phyloP scores from a whole-genome alignment of 1,140 invertebrate genomes.

The Homalodisca vitripennis region DNA sequence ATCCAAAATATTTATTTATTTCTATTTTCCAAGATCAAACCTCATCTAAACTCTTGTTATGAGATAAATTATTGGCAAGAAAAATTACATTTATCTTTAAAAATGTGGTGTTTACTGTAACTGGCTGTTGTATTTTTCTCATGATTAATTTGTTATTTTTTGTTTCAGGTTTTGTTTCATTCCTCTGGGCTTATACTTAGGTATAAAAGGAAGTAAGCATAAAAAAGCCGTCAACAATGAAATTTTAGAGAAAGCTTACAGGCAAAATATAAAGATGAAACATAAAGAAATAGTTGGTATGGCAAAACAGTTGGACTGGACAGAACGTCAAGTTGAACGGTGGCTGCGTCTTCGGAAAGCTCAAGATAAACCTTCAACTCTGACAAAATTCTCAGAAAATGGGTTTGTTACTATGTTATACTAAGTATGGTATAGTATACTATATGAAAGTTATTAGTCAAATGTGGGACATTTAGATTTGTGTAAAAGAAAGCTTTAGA shows the following conservation, averaged over 20 bases:
- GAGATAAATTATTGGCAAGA: no score
- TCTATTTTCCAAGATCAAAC: no score
- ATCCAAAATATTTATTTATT: no score
- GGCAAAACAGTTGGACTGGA: constrained; percentile 84
- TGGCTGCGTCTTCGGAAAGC: constrained; percentile 81
- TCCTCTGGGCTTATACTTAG: constrained; percentile 71
- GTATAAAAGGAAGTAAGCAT: constrained; percentile 72
- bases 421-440: no score
- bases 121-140: background rate
- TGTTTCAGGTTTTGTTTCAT: constrained; percentile 70
- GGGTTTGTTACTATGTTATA: no score
- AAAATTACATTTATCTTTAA: no score
- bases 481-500: no score
- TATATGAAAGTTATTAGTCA: no score
- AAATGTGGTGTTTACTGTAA: no score
- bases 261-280: constrained; percentile 62
- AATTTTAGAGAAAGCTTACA: constrained; percentile 71
- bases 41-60: no score
- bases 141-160: constrained; percentile 24
- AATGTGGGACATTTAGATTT: no score
- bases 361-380: constrained; percentile 82
- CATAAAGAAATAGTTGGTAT: constrained; percentile 73
- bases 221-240: constrained; percentile 70
- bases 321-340: constrained; percentile 84
- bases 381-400: constrained; percentile 92